Conservation (phyloP, 2,888 invertebrate species). For the Tenthredo distinguenda region DNA sequence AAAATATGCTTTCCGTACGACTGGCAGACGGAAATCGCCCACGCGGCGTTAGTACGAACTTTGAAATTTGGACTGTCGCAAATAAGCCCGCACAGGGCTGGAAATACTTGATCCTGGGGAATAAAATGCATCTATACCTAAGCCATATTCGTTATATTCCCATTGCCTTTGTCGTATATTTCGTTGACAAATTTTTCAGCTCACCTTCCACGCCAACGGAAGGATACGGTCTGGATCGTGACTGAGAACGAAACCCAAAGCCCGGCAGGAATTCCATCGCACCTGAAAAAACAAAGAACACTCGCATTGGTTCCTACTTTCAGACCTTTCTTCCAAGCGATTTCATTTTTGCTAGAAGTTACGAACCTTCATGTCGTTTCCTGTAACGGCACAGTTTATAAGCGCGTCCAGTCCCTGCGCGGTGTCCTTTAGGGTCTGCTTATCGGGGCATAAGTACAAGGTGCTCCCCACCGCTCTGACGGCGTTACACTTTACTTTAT, state of each 20-base stretch:
- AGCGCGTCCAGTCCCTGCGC: conserved; percentile 85
- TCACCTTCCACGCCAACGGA: conserved; percentile 77
- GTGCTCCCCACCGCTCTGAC: conserved; percentile 91
- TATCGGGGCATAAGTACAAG: conserved; percentile 81
- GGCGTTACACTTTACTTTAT: conserved; percentile 91
- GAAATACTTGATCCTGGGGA: conserved; percentile 83
- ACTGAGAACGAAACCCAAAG: conserved; percentile 88
- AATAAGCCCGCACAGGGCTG: conserved; percentile 84
- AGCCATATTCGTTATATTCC: conserved; percentile 53
- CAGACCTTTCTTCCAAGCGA: neutral
- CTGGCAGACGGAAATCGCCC: conserved; percentile 85
- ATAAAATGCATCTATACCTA: conserved; percentile 48
- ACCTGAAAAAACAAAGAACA: conserved; percentile 77
- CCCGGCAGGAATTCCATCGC: conserved; percentile 95
- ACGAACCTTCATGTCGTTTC: conserved; percentile 88
- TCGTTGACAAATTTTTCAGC: conserved; percentile 57
- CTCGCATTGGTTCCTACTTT: neutral
- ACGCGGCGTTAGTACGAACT: conserved; percentile 92
- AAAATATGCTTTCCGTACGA: conserved; percentile 83
- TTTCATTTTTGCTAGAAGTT: neutral
- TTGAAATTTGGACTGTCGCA: conserved; percentile 91
- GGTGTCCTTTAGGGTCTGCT: conserved; percentile 79
- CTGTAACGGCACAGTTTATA: conserved; percentile 85
- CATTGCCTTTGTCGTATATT: conserved; percentile 12
- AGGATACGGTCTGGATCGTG: conserved; percentile 76